Conservation (phyloP, 2,888 invertebrate genomes). For the Trissolcus japonicus region DNA sequence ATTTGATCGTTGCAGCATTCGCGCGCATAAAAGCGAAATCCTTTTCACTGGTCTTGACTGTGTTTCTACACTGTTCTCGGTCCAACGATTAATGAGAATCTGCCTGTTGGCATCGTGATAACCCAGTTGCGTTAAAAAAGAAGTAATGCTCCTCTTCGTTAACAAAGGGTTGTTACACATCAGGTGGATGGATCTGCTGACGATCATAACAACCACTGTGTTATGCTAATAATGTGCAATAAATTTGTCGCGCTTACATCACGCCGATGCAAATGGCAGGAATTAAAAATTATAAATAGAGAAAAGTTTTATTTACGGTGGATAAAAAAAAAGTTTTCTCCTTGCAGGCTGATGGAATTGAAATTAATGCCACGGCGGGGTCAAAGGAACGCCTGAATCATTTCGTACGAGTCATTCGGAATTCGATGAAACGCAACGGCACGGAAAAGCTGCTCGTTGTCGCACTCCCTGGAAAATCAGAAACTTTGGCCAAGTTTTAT, state of each 20-base stretch:
- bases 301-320: neutral
- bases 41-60: conserved; percentile 42
- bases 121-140: conserved; percentile 41
- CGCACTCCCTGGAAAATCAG: conserved; percentile 81
- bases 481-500: conserved; percentile 83
- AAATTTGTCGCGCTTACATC: conserved; percentile 12
- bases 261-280: no score
- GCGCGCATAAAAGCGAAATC: conserved; percentile 31
- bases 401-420: conserved; percentile 74
- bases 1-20: neutral
- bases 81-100: conserved; percentile 48
- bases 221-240: conserved; percentile 22
- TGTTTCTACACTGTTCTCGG: conserved; percentile 40
- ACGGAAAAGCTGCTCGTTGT: conserved; percentile 79
- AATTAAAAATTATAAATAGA: conserved; percentile 2
- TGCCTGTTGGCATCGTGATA: conserved; percentile 32
- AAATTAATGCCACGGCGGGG: conserved; percentile 79
- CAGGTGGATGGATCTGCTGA: neutral
- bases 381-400: conserved; percentile 77
- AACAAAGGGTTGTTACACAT: conserved; percentile 36
- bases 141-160: conserved; percentile 20
- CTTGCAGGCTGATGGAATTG: conserved; percentile 78
- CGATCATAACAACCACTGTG: no score
- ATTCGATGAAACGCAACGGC: conserved; percentile 74
- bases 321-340: neutral